A percentile compares a stretch with the other conserved stretches of the same genome.
These are phyloP conservation scores for Polydrusus tereticollis DNA, from an alignment of 2,888 invertebrate genomes.

Conservation along the genomic window DNA sequence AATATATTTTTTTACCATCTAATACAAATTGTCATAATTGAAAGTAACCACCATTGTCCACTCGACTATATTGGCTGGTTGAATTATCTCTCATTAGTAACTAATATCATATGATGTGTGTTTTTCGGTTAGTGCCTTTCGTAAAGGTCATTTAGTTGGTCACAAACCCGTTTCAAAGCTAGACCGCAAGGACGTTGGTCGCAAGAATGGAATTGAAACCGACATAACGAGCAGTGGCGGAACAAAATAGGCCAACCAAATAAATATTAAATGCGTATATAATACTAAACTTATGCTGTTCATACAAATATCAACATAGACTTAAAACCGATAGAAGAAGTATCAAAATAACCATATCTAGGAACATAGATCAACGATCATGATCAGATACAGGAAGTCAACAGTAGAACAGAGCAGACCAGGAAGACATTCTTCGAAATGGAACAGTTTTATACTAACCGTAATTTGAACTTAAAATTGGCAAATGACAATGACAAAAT, in stretches of 20 bases:
- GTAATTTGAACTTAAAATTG: no score
- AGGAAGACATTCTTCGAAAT: no score
- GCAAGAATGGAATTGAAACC: slow-evolving; percentile 40
- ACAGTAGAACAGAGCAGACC: no score
- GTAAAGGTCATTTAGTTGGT: slow-evolving; percentile 43
- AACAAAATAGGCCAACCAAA: slow-evolving; percentile 12
- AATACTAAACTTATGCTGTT: neutral
- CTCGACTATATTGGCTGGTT: slow-evolving; percentile 24
- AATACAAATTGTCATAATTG: slow-evolving; percentile 8
- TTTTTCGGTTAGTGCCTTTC: slow-evolving; percentile 39
- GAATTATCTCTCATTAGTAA: slow-evolving; percentile 20
- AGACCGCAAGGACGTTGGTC: slow-evolving; percentile 43
- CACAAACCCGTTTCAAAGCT: slow-evolving; percentile 41
- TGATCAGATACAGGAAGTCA: no score
- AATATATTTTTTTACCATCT: neutral
- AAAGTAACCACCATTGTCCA: slow-evolving; percentile 11
- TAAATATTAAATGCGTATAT: neutral
- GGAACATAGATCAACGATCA: no score
- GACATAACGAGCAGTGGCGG: slow-evolving; percentile 28
- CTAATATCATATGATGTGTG: slow-evolving; percentile 23
- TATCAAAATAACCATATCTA: no score
- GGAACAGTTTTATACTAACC: no score
- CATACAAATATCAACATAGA: no score
- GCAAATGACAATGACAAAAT: no score
- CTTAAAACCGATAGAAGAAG: no score